Base-by-base conservation (phyloP, 2,113 vertebrate species). In the Scomber japonicus region DNA sequence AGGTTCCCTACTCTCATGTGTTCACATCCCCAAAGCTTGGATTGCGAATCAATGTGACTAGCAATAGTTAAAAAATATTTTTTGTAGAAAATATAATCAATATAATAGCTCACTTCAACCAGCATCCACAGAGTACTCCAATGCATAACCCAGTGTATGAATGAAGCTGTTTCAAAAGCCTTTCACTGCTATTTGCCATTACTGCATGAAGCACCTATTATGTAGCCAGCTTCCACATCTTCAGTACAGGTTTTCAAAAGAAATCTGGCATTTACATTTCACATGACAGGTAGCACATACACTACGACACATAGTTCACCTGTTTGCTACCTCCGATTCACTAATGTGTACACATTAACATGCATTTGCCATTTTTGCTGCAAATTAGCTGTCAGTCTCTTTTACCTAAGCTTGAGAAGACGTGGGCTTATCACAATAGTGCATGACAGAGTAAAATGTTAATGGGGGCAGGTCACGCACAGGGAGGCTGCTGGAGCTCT, bases 391-490 rank as follows among this genome's bases (percentile, higher is more conserved):
- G 81, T 81, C 82, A 70, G 75, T 69, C 85, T 87, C 85, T 88
- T 86, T 91, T 82, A 84, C 44, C 67, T 56, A 44, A 71, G 84
- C 81, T 73, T 66, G 60, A 71, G 78, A 61, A 85, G 82, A 90
- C 15, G 74, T 81, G 78, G 75, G 80, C 84, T 90, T 82, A 91
- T 93, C 89, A 90, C 82, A 87, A 86, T 74, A 87, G 49, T 19
- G 78, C 56, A 82, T 77, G 75, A 82, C 78, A 81, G 77, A 81
- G 81, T 88, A 54, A 91, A 86, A 91, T 89, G 88, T 82, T 93
- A 94, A 94, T 95, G 90, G 89, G 63, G 81, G 49, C 76, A 81
- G 88, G 82, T 71, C 78, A 71, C 19, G 56, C 80, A 64, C 70
- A 79, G 74, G 68, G 65, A 78, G 55, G 71, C 69, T 75, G 72